These are phyloP conservation scores for Petrophora chlorosata DNA, from an alignment of 2,888 invertebrate species.

Conservation along the genomic window DNA sequence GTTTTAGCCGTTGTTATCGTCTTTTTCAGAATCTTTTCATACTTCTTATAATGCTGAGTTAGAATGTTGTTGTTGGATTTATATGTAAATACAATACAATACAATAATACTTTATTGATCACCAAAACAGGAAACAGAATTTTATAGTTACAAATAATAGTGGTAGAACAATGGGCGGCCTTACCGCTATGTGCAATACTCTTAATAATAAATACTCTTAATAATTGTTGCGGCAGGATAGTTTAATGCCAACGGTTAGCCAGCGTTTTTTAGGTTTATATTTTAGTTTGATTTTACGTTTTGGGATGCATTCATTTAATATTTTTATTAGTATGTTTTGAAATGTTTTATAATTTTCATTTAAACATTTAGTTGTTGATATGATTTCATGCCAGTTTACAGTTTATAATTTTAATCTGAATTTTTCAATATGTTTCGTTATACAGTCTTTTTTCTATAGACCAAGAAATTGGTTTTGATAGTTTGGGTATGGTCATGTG, in stretches of 20 bases:
- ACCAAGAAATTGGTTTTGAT: not conserved
- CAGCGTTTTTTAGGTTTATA: not conserved
- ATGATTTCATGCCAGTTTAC: not conserved
- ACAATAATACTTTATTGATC: no score
- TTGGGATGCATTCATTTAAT: not conserved
- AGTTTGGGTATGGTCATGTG: not conserved
- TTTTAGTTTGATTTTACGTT: not conserved
- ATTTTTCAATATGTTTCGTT: not conserved
- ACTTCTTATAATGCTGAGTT: not conserved
- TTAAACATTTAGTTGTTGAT: not conserved
- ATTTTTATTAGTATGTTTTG: not conserved
- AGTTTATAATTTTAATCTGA: not conserved
- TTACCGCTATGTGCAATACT: no score
- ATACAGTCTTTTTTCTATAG: not conserved
- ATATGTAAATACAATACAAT: no score
- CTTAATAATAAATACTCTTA: no score
- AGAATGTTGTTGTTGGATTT: no score
- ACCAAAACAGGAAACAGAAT: no score
- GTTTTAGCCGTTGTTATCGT: not conserved
- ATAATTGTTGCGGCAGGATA: no score
- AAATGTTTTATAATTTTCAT: not conserved
- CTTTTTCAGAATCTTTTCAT: not conserved
- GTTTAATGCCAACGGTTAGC: not conserved
- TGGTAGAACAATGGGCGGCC: no score
- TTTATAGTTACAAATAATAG: no score